Percentiles rank a stretch among this genome's conserved stretches.
phyloP scores from a whole-genome alignment of 2,888 invertebrate genomes.

The Noctua janthina region DNA sequence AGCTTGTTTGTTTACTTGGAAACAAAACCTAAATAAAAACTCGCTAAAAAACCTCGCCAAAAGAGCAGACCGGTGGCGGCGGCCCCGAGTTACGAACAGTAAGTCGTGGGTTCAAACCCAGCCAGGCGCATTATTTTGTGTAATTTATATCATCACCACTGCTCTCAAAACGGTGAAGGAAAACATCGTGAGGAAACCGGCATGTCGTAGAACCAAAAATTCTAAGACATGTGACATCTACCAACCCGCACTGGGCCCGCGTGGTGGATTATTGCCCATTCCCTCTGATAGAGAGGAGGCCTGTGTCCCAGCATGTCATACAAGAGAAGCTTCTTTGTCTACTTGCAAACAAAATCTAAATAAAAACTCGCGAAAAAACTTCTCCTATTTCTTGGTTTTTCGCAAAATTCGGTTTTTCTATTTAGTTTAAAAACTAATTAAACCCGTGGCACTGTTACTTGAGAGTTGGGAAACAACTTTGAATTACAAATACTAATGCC shows the following conservation, averaged over 20 bases:
- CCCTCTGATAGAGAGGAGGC: too few relatives aligned
- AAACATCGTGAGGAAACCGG: too few relatives aligned
- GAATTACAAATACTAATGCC: not conserved
- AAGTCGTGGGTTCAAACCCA: too few relatives aligned
- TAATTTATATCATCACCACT: too few relatives aligned
- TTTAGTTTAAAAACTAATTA: not conserved
- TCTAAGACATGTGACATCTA: too few relatives aligned
- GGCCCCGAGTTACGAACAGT: too few relatives aligned
- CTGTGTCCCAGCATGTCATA: not conserved
- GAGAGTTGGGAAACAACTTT: not conserved
- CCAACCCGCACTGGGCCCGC: too few relatives aligned
- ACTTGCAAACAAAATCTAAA: conserved; percentile 19
- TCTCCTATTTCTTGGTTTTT: conserved; percentile 12
- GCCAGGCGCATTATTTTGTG: too few relatives aligned
- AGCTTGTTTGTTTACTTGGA: conserved; percentile 17
- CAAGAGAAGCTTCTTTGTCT: conserved; percentile 15
- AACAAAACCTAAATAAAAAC: conserved; percentile 33
- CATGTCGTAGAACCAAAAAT: too few relatives aligned
- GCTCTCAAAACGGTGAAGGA: too few relatives aligned
- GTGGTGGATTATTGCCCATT: too few relatives aligned
- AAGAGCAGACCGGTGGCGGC: too few relatives aligned
- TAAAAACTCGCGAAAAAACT: conserved; percentile 19
- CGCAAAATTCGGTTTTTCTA: not conserved
- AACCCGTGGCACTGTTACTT: not conserved
- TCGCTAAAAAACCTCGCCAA: not conserved